Base-by-base conservation (phyloP, 2,113 vertebrate species). In the Gopherus flavomarginatus region DNA sequence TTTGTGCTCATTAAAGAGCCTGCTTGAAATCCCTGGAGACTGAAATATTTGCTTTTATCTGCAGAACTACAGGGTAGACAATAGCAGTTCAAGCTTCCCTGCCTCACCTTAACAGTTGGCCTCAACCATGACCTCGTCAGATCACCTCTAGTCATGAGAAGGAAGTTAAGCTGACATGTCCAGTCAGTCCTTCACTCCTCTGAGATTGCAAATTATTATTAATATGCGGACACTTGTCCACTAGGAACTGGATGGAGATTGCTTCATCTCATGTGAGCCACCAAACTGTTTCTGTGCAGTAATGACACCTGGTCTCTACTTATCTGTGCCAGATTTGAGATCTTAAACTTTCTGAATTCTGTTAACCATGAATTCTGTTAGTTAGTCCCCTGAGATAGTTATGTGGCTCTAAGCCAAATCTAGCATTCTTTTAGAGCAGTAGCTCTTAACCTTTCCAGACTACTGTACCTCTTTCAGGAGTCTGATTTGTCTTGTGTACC, bases 121-220 rank as follows among this genome's bases (percentile, higher is more conserved):
- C 22, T 27, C 79, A 11, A 31, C 19, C 35, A 5, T 85, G 44
- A 62, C 69, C 83, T 83, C 38, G 19, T 81, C 27, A 52, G 35
- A 29, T 85, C 16, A 77, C 1, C 42, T 92, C 10, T 87, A 78
- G 44, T 11, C 17, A 29, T 6, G 16, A 14, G 27, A 81, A 57
- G 65, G 52, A 75, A 42, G 22, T 44, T 75, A 22, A 42, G 49
- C 0, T 0, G 16, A 44, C 38, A 80, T 57, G 42, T n/a, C 50
- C 52, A 0, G 0, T 35, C 17, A 11, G 65, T 54, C 2, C 69
- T 49, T 31, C 7, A 14, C 35, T 3, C 85, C 81, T 83, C 54
- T 14, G 52, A 89, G 92, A 65, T 1, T 83, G 10, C 10, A 11
- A 44, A 6, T 83, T 59, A 9, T 42, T 57, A 59, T 17, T 5